phyloP scores from a whole-genome alignment of 2,888 invertebrate genomes.

The Euzetes globulus region DNA sequence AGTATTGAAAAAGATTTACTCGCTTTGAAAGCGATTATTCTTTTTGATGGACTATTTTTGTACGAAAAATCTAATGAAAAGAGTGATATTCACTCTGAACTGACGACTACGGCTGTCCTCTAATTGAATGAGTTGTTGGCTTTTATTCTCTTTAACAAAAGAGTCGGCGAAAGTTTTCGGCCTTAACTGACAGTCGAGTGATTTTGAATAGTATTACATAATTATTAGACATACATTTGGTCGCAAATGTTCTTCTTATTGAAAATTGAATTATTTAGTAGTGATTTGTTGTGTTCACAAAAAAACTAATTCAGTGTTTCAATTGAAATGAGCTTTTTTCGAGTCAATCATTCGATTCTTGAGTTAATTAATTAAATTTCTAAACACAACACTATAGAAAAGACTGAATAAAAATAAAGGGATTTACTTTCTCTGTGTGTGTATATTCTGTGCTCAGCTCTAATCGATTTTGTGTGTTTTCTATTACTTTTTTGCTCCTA shows the following conservation, averaged over 20 bases:
- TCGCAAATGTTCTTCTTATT: not conserved
- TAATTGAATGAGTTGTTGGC: too few relatives aligned
- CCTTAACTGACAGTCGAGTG: too few relatives aligned
- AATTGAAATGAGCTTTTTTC: not conserved
- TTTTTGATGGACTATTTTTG: too few relatives aligned
- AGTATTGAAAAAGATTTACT: too few relatives aligned
- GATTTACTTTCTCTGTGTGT: not conserved
- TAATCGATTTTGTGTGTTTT: not conserved
- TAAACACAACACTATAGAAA: not conserved
- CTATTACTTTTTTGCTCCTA: not conserved
- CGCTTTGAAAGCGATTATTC: too few relatives aligned
- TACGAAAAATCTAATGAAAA: too few relatives aligned
- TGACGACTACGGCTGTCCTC: too few relatives aligned
- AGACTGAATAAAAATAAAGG: not conserved
- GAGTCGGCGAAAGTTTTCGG: too few relatives aligned
- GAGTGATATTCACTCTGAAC: too few relatives aligned
- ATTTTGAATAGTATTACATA: not conserved
- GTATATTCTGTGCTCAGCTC: not conserved
- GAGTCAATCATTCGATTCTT: not conserved
- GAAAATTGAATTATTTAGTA: not conserved
- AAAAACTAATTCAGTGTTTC: not conserved
- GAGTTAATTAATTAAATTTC: slow-evolving; percentile 9
- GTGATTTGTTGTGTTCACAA: not conserved
- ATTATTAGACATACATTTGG: not conserved
- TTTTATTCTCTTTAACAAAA: too few relatives aligned